These are phyloP conservation scores for Microcebus tavaratra DNA, from an alignment of 2,113 vertebrate genomes.

Conservation along the genomic window DNA sequence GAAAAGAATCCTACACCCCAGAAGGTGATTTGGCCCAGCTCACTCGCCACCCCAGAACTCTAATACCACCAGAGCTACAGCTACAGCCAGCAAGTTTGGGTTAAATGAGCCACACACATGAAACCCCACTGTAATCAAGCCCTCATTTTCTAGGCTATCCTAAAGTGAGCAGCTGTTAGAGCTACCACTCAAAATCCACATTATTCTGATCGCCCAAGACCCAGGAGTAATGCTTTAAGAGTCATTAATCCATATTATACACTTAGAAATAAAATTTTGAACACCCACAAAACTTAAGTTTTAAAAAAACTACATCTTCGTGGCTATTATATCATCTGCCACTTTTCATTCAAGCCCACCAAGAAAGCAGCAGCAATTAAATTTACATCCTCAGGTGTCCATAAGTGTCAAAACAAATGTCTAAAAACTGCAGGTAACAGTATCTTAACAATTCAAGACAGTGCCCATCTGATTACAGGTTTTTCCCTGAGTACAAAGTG, in stretches of 20 bases:
- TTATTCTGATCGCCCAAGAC: background rate
- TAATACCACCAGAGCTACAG: background rate
- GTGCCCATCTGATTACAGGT: slow-evolving; percentile 10
- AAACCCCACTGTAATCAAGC: background rate
- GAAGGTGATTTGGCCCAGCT: background rate
- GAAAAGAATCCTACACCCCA: background rate
- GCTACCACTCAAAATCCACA: background rate
- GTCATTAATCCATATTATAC: background rate
- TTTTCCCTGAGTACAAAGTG: background rate
- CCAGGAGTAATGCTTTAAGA: background rate
- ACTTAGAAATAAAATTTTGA: background rate
- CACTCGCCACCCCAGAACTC: background rate
- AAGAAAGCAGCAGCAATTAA: slow-evolving; percentile 43
- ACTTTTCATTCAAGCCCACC: slow-evolving; percentile 32
- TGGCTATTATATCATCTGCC: background rate
- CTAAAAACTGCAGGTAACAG: background rate
- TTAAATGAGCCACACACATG: background rate
- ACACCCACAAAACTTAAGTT: background rate
- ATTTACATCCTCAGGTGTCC: slow-evolving; percentile 34
- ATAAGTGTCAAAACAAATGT: slow-evolving; percentile 63
- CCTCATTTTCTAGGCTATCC: background rate
- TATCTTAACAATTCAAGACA: background rate
- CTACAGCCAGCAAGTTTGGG: background rate
- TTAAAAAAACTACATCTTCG: background rate
- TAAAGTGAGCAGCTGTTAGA: slow-evolving; percentile 9